Base-by-base conservation (phyloP, 2,113 vertebrate species). In the Copsychus sechellarum region DNA sequence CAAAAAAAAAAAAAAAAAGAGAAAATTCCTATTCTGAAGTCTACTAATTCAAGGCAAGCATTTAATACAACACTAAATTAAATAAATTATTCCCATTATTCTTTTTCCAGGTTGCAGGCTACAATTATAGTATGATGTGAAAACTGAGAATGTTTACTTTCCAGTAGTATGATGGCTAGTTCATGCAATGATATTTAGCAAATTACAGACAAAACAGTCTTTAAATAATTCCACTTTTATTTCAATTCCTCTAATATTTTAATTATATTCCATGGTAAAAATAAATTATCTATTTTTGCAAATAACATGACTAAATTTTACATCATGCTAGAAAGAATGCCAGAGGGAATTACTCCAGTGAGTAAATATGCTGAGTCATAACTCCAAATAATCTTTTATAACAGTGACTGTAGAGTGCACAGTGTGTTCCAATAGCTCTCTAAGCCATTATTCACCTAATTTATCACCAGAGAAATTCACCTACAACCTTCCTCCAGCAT, bases 271-370 rank as follows among this genome's bases (percentile, higher is more conserved):
- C 47, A 45, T 1, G 7, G 28, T 73, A 91, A 93, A 86, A 92
- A 86, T 36, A 69, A 73, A 86, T 48, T 1, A 82, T 12, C 28
- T 57, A 38, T 54, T 92, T 91, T 69, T 89, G 42, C 58, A 95
- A 92, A 84, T 38, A 94, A 50, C 17, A 43, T 70, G 20, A 95
- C 65, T 62, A 67, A 92, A 48, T 43, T 96, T 92, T 81, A 87
- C 51, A 86, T 84, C 80, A 57, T 26, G 4, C 45, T 65, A 86
- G 69, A 86, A 4, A 84, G 51, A 91, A 89, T 31, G 40, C 19
- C 42, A 87, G 56, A 34, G 12, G 29, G 47, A 91, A 86, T 84
- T 78, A 81, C 33, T 91, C 42, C 38, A 78, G 47, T 66, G 38
- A 95, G 54, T 86, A 93, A 91, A 86, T 66, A 95, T 29, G 14